Base-by-base conservation (phyloP, 1,140 invertebrate species). In the Drosophila micromelanica region DNA sequence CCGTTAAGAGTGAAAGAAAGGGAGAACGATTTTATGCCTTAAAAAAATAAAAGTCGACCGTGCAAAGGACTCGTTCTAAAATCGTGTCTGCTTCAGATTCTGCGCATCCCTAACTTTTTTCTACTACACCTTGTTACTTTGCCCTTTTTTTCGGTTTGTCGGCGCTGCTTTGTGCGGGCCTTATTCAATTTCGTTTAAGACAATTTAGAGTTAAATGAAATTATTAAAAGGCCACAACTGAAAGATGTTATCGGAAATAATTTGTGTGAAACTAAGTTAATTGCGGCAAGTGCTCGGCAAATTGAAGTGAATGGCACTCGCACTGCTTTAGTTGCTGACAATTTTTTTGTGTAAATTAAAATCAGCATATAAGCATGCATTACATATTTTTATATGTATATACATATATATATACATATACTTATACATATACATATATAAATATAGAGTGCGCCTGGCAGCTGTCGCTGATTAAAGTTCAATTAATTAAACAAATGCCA, bases 401-500 rank as follows among this genome's bases (percentile, higher is more conserved):
- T n/a, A n/a, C 5, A 27, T 27, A 6, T 35, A 35, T 35, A 35
- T 35, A 35, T 35, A 6, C 9, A 35, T 35, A 35, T 35, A 35
- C 9, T 8, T 35, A 35, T 35, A 8, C 7, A 32, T 3, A 35
- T 0, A 35, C 7, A 35, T 9, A 35, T 9, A 8, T 9, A 35
- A 6, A 37, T 62, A 8, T 30, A 23, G 11, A 42, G 48, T 55
- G 5, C 35, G 32, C 17, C 32, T 67, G 73, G 64, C 78, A 78
- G 81, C 72, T 86, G 82, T 78, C 76, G 63, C 68, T 86, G 81
- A 86, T 86, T 86, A 82, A 81, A 78, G 67, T 73, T 76, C 84
- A 87, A 86, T 86, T 86, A 86, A 86, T 87, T 82, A 87, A 87
- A 86, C 78, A 82, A 86, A 73, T 65, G 78, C 78, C 82, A 73